A percentile compares a stretch with the other conserved stretches of the same genome.
phyloP scores from a whole-genome alignment of 2,113 vertebrate species.

The Calyptommatus sinebrachiatus region DNA sequence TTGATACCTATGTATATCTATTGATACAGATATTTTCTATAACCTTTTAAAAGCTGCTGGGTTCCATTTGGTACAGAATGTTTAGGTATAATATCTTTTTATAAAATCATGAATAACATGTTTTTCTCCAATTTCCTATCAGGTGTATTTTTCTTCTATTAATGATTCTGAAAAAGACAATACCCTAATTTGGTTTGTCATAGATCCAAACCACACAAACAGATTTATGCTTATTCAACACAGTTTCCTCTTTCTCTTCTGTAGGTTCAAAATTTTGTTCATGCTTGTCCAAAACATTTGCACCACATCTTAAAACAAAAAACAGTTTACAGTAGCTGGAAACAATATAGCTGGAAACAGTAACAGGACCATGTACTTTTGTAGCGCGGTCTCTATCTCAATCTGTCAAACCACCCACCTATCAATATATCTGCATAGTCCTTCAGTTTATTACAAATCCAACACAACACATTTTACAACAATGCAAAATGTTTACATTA shows the following conservation, averaged over 20 bases:
- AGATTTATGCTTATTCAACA: not conserved
- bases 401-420: too few species aligned
- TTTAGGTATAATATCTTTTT: not conserved
- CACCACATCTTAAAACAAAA: not conserved
- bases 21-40: not conserved
- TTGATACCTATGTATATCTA: too few species aligned
- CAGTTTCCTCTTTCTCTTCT: not conserved
- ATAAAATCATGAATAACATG: not conserved
- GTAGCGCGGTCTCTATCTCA: too few species aligned
- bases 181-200: not conserved
- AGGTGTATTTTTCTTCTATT: not conserved
- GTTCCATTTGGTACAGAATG: constrained; percentile 1
- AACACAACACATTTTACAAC: too few species aligned
- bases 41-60: not conserved
- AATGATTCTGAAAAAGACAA: not conserved
- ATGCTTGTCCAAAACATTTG: not conserved
- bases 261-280: not conserved
- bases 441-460: too few species aligned
- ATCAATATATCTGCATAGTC: too few species aligned
- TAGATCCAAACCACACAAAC: not conserved
- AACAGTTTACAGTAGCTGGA: not conserved
- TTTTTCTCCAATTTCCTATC: not conserved
- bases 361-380: not conserved
- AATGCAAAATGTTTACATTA: too few species aligned
- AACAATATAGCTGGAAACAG: not conserved